phyloP scores from a whole-genome alignment of 2,797 vertebrate species.

The Setipinna tenuifilis region DNA sequence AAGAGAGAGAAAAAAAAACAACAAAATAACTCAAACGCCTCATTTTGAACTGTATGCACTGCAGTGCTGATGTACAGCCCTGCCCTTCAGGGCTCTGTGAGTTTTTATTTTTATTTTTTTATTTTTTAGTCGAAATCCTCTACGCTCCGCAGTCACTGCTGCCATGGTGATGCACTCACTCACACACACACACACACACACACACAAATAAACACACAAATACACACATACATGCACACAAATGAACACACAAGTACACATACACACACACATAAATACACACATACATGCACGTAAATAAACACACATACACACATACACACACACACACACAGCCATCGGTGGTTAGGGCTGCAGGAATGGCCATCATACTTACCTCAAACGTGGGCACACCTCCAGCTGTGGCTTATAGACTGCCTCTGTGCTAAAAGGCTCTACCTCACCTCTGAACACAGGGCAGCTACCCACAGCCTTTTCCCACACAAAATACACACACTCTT shows the following conservation, averaged over 20 bases:
- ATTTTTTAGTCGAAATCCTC: constrained; percentile 39
- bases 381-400: constrained; percentile 76
- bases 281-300: constrained; percentile 25
- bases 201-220: constrained; percentile 28
- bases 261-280: constrained; percentile 22
- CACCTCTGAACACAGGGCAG: constrained; percentile 82
- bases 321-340: not conserved
- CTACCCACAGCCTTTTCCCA: constrained; percentile 70
- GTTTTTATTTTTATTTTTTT: constrained; percentile 19
- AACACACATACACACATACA: constrained; percentile 48
- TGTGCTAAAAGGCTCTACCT: constrained; percentile 83
- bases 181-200: constrained; percentile 1
- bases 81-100: constrained; percentile 68
- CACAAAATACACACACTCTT: constrained; percentile 56
- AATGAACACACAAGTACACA: constrained; percentile 26
- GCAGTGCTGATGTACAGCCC: constrained; percentile 65
- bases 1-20: constrained; percentile 33
- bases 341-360: constrained; percentile 8
- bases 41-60: constrained; percentile 76
- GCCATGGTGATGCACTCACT: constrained; percentile 39
- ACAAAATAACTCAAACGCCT: constrained; percentile 80
- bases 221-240: not conserved
- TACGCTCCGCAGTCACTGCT: constrained; percentile 45
- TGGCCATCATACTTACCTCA: constrained; percentile 75
- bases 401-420: constrained; percentile 73